Evolutionary conservation across 2,113 vertebrate genomes (phyloP).

Genomic region (Raja brachyura): DNA sequence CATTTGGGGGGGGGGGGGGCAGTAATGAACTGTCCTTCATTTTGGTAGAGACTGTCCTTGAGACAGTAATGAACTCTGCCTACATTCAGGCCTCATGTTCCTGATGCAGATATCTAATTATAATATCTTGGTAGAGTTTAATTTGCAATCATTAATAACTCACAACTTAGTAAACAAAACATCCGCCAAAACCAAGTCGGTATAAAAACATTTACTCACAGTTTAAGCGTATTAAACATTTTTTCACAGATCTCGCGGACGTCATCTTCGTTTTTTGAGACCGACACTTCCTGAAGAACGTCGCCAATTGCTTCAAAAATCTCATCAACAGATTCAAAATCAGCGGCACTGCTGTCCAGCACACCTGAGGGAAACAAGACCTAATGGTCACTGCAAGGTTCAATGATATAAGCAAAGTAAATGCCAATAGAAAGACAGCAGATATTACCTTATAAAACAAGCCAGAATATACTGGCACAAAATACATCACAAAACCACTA

Average conservation of each 20-base stretch:
- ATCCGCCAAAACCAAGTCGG: not conserved
- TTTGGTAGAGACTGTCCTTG: too few species aligned
- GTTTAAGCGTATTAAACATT: slow-evolving; percentile 86
- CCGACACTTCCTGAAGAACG: slow-evolving; percentile 80
- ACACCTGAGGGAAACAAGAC: slow-evolving; percentile 62
- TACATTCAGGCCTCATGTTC: not conserved
- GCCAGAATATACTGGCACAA: not conserved
- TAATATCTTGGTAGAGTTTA: not conserved
- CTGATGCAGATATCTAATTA: not conserved
- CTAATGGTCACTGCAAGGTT: not conserved
- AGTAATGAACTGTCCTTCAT: not conserved
- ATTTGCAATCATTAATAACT: not conserved
- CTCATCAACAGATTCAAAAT: slow-evolving; percentile 88
- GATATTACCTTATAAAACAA: not conserved
- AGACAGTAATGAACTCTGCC: not conserved
- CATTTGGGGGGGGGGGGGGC: too few species aligned
- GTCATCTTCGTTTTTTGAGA: slow-evolving; percentile 81
- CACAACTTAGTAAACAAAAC: not conserved
- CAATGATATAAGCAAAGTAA: not conserved
- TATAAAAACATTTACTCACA: slow-evolving; percentile 61
- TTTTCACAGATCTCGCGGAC: slow-evolving; percentile 81
- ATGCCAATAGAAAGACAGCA: not conserved
- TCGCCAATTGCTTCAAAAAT: slow-evolving; percentile 86
- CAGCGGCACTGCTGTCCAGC: slow-evolving; percentile 70
- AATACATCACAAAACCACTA: too few species aligned